Evolutionary conservation across 2,113 vertebrate genomes (phyloP).

Genomic region (Chaetodon auriga): DNA sequence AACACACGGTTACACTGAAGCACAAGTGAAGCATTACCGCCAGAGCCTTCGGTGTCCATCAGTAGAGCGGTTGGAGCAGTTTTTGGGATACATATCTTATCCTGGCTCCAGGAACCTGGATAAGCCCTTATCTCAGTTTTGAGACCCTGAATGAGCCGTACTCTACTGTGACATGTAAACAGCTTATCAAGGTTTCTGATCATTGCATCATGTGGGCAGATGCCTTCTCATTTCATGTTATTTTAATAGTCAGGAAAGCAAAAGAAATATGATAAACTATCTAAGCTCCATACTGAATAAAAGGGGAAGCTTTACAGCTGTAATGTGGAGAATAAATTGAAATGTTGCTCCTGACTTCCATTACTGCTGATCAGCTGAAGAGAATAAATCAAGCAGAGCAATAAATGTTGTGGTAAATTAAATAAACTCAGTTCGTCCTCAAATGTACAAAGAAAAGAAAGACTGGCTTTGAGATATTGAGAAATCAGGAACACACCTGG

Average conservation of each 20-base stretch:
- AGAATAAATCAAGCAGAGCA: conserved; percentile 17
- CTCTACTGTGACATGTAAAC: not conserved
- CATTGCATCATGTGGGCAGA: not conserved
- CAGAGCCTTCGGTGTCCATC: not conserved
- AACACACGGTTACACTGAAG: not conserved
- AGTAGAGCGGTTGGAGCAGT: not conserved
- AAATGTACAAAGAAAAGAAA: not conserved
- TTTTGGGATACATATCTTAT: not conserved
- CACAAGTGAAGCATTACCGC: not conserved
- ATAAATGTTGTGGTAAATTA: not conserved
- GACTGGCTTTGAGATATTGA: not conserved
- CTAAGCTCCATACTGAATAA: not conserved
- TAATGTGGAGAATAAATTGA: not conserved
- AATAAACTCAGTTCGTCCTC: not conserved
- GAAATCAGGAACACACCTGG: not conserved
- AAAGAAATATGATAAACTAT: not conserved
- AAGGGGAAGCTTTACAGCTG: not conserved
- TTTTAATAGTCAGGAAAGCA: not conserved
- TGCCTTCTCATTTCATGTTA: not conserved
- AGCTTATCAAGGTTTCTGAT: not conserved
- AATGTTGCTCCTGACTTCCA: not conserved
- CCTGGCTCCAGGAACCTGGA: not conserved
- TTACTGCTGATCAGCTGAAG: conserved; percentile 16
- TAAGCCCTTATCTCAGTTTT: not conserved
- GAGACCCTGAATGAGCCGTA: not conserved